Evolutionary conservation across 2,113 vertebrate genomes (phyloP), one percentile per base, ranked within the genome.

Genomic region (Phylloscopus trochilus): DNA sequence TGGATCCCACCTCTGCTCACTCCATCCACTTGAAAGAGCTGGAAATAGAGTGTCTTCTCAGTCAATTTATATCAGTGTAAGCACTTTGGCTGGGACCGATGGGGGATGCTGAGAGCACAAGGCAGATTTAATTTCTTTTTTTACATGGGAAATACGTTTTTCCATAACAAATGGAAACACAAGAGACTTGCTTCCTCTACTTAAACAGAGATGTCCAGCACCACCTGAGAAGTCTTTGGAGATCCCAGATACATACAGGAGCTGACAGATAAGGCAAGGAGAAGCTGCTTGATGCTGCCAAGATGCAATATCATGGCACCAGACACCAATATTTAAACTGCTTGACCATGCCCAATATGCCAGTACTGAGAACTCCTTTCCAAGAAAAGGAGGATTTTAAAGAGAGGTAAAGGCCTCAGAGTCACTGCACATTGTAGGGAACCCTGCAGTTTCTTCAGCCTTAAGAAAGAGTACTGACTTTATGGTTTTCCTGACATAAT

Each of bases 121-220:
- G 43, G 74, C 47, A 78, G 53, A 68, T 85, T 82, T 68, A 2
- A 31, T 64, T 80, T 69, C 0, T 2, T 13, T 59, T 77, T 90
- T 60, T 5, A 51, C 0, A 0, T 66, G 31, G 73, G 51, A 89
- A 90, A 83, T 27, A 53, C 0, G 0, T 58, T 79, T 86, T 89
- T 53, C 46, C 9, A 3, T 59, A 70, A 58, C 33, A 91, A 81
- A 81, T 27, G 13, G 46, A 70, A 87, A 70, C 3, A 7, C 20
- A 35, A 85, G 20, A 55, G 23, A 37, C 46, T 31, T 74, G 14
- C 75, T 92, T 89, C 68, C 46, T 67, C 35, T 77, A 6, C 46
- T 66, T 86, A 66, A 90, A 83, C 47, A 63, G 31, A n/a, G 28
- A 28, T 59, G 60, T 62, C 55, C 64, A 83, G 37, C 53, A 86